Conservation (phyloP, 2,797 vertebrate genomes). For the Tamandua tetradactyla region DNA sequence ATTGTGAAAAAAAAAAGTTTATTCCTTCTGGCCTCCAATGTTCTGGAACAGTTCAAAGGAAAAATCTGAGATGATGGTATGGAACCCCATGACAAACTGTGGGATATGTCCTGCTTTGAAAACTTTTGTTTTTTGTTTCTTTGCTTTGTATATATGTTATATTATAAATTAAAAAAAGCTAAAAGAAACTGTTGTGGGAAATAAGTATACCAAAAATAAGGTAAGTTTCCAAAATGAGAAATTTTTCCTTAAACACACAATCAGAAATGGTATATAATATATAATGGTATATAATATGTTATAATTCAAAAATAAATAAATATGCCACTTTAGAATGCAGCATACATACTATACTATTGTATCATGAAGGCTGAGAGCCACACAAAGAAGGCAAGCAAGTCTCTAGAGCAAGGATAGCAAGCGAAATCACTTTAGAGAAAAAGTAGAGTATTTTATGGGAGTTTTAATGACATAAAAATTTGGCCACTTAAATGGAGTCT, state of each 20-base stretch:
- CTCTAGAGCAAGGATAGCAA: not conserved
- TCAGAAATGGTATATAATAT: no score
- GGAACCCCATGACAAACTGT: no score
- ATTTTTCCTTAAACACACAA: not conserved
- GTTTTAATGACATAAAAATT: not conserved
- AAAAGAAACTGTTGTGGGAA: not conserved
- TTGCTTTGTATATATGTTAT: no score
- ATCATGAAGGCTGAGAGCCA: not conserved
- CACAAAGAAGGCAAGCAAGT: not conserved
- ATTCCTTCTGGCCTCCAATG: no score
- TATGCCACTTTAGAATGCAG: not conserved
- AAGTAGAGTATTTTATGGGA: not conserved
- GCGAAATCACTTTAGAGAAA: not conserved
- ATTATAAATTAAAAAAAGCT: no score
- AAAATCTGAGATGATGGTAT: no score
- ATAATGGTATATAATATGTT: no score
- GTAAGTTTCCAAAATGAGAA: not conserved
- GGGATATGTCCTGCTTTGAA: no score
- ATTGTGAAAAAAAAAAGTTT: no score
- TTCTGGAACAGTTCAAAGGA: no score
- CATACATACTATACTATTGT: not conserved
- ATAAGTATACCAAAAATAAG: not conserved
- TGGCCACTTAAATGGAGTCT: not conserved
- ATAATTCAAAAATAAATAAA: not conserved
- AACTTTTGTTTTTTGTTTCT: no score